Conservation (phyloP, 2,888 invertebrate genomes). For the Synanthedon andrenaeformis region DNA sequence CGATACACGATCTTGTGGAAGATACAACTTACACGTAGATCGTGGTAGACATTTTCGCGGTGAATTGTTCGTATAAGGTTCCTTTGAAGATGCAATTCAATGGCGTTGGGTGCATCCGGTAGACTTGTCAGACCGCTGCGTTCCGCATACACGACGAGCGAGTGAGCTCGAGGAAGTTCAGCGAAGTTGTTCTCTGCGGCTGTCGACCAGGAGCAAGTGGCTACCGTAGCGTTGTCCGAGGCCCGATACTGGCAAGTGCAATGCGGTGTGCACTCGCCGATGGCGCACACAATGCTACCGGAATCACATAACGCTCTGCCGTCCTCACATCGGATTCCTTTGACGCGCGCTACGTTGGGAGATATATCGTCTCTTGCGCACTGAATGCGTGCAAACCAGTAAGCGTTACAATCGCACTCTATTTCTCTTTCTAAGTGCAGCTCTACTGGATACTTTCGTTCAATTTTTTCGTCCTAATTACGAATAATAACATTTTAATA, state of each 20-base stretch:
- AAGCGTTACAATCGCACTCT: slow-evolving; percentile 19
- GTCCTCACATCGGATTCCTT: slow-evolving; percentile 11
- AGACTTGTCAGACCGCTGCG: not conserved
- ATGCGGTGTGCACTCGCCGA: not conserved
- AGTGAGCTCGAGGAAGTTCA: not conserved
- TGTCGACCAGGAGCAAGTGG: not conserved
- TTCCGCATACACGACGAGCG: not conserved
- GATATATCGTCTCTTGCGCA: slow-evolving; percentile 6
- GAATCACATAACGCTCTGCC: slow-evolving; percentile 7
- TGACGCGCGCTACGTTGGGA: not conserved
- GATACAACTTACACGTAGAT: not conserved
- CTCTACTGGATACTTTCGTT: not conserved
- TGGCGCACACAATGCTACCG: slow-evolving; percentile 3
- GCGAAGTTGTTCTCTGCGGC: not conserved
- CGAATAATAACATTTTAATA: not conserved
- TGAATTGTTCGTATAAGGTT: not conserved
- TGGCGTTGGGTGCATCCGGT: not conserved
- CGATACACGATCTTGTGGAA: too few relatives aligned
- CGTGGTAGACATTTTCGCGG: not conserved
- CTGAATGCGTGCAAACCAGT: slow-evolving; percentile 17
- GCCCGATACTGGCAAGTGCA: not conserved
- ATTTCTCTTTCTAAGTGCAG: slow-evolving; percentile 6
- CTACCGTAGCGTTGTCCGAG: not conserved
- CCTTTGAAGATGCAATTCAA: not conserved
- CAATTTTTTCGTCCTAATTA: not conserved